Conservation (phyloP, 2,113 vertebrate species). For the Dicrurus megarhynchus region DNA sequence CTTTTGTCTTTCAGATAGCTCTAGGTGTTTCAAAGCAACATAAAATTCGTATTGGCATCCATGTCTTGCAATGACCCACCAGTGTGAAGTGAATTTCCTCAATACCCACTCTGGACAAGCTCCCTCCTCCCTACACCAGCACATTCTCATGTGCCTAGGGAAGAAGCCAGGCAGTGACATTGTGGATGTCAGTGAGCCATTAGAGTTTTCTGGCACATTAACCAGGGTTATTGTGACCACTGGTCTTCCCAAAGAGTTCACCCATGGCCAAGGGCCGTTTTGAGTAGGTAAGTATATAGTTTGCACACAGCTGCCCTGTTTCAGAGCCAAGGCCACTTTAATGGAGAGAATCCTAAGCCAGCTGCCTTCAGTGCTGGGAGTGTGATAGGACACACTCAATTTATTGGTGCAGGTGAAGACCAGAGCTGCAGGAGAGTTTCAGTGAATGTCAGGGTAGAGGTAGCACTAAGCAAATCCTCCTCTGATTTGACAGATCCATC, state of each 20-base stretch:
- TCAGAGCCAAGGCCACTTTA: not conserved
- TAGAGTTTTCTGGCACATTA: not conserved
- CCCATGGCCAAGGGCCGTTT: not conserved
- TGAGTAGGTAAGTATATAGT: not conserved
- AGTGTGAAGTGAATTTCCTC: not conserved
- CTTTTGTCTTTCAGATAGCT: not conserved
- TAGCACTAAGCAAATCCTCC: not conserved
- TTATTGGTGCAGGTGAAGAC: not conserved
- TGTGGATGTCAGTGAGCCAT: not conserved
- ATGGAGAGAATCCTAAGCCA: not conserved
- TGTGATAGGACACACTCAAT: fast-evolving
- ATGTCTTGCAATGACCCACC: not conserved
- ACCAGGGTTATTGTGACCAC: not conserved
- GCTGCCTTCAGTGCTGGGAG: not conserved
- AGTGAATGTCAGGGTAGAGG: not conserved
- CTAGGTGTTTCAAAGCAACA: not conserved
- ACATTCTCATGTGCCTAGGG: not conserved
- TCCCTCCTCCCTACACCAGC: not conserved
- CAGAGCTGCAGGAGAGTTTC: not conserved
- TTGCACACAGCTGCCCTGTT: not conserved
- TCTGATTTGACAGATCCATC: not conserved
- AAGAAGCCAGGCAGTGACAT: not conserved
- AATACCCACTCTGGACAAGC: not conserved
- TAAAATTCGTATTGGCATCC: not conserved
- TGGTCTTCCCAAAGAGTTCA: not conserved